These are phyloP conservation scores for Noturus placidus DNA, from an alignment of 2,113 vertebrate genomes.

Conservation along the genomic window DNA sequence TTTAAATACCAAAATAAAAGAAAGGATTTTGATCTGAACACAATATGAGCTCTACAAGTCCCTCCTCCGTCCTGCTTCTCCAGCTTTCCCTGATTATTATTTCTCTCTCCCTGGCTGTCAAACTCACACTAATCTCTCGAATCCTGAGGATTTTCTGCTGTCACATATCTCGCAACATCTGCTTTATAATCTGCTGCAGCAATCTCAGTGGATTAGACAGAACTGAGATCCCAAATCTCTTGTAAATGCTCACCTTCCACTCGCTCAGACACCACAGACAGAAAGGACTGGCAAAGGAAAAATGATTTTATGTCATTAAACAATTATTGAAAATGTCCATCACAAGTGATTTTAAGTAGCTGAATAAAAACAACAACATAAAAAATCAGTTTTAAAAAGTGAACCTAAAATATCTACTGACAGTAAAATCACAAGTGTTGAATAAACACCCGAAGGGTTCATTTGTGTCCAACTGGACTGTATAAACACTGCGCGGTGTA, in stretches of 20 bases:
- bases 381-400: not conserved
- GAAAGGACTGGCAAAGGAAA: not conserved
- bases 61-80: slow-evolving; percentile 10
- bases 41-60: not conserved
- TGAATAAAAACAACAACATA: not conserved
- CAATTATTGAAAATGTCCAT: not conserved
- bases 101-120: slow-evolving; percentile 3
- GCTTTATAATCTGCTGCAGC: not conserved
- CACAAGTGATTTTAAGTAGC: not conserved
- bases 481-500: no score
- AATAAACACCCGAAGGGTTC: no score
- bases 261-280: not conserved
- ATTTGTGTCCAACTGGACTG: no score
- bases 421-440: no score
- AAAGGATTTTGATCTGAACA: not conserved
- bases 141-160: slow-evolving; percentile 12
- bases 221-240: not conserved
- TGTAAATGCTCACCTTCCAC: not conserved
- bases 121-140: slow-evolving; percentile 31
- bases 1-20: not conserved
- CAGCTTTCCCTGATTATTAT: not conserved
- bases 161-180: slow-evolving; percentile 32
- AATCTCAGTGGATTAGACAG: not conserved
- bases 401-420: not conserved
- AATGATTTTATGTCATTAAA: not conserved